Evolutionary conservation across 2,888 invertebrate species (phyloP), one percentile per base, ranked within the genome.

Genomic region (Caenorhabditis wallacei): DNA sequence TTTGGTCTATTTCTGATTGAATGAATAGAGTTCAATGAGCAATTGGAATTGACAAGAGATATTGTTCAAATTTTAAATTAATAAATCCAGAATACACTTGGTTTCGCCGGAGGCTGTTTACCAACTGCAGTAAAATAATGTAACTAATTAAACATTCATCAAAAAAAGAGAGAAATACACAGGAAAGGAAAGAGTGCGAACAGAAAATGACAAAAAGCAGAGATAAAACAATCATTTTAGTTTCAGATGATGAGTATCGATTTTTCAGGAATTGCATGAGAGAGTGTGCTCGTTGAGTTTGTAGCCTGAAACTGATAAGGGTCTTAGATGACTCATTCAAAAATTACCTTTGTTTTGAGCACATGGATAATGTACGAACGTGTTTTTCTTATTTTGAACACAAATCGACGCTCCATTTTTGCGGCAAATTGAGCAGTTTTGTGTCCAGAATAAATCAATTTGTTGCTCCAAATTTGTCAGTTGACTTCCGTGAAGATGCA

Each of bases 401-500:
- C 57, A 20, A 11, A 86, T 79, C 10, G 85, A 48, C 0, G 86
- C 84, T 22, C 86, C 86, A 13, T 22, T 71, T 48, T 82, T 75
- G 5, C 64, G 48, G 48, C 86, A 86, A 13, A 84, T 53, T 0
- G 53, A 30, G 43, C 86, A 86, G n/a, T 51, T 61, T 46, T 76
- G 74, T 18, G 57, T 57, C 85, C 85, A 86, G 72, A 84, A 86
- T 5, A 74, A 26, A 3, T 82, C 76, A 57, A 86, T 63, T 35
- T 83, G 78, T 26, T 57, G 26, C 11, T 84, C 69, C 11, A 86
- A 76, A 71, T 85, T 84, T 13, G 78, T 71, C 35, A 86, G 64
- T 46, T 80, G 72, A 71, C 71, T 80, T 8, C 83, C 86, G 30
- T 56, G 53, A 66, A 87, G 80, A 40, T 85, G 81, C 13, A 87